phyloP scores from a whole-genome alignment of 37 sponge, comb jelly and placozoan species.

The Oopsacas minuta region DNA sequence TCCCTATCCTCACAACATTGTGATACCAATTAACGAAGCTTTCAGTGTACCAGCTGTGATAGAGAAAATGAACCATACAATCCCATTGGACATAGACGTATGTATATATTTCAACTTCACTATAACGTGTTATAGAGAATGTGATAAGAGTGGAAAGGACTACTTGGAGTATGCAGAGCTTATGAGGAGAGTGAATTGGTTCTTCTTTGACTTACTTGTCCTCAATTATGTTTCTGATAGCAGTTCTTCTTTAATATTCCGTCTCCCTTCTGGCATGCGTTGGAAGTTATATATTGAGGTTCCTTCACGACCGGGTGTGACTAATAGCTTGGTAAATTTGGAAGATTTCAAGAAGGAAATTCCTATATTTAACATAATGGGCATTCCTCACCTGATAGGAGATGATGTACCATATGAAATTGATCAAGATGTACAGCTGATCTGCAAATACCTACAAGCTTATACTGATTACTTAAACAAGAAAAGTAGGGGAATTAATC shows the following conservation, averaged over 20 bases:
- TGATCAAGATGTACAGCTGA: constrained; percentile 33
- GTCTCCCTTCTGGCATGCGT: background rate
- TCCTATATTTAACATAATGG: constrained; percentile 27
- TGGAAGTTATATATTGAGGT: constrained; percentile 41
- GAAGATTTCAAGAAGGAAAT: constrained; percentile 16
- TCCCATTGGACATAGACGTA: background rate
- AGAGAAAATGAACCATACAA: constrained; percentile 29
- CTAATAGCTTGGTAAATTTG: background rate
- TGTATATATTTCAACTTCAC: constrained; percentile 83
- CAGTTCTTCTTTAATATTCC: constrained; percentile 22
- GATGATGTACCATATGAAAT: constrained; percentile 12
- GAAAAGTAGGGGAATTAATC: constrained; percentile 28
- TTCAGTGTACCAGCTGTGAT: constrained; percentile 57
- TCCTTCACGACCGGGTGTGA: background rate
- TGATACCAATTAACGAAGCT: constrained; percentile 68
- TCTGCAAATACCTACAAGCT: constrained; percentile 46
- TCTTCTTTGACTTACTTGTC: constrained; percentile 67
- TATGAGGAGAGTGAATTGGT: constrained; percentile 68
- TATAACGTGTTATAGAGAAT: constrained; percentile 22
- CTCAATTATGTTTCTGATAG: constrained; percentile 68
- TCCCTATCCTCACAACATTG: background rate
- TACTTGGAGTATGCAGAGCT: constrained; percentile 29
- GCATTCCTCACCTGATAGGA: constrained; percentile 2
- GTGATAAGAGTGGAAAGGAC: constrained; percentile 35
- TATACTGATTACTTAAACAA: background rate